These are phyloP conservation scores for Carettochelys insculpta DNA, from an alignment of 2,113 vertebrate genomes.

Conservation along the genomic window DNA sequence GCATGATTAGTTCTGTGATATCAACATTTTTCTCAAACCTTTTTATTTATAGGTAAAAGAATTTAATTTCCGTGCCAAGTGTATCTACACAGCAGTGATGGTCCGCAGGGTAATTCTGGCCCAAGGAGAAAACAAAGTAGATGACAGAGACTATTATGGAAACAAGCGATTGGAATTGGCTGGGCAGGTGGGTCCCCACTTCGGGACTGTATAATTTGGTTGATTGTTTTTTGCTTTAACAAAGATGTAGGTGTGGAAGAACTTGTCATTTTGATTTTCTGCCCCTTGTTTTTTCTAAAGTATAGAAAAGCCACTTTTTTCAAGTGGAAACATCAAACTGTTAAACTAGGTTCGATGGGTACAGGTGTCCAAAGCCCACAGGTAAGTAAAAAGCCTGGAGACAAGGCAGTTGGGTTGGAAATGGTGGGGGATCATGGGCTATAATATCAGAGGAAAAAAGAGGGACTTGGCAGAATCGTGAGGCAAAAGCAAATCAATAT, in stretches of 20 bases:
- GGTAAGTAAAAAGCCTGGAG: too few relatives aligned
- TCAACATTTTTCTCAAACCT: not conserved
- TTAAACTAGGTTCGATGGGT: too few relatives aligned
- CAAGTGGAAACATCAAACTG: too few relatives aligned
- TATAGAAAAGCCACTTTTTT: too few relatives aligned
- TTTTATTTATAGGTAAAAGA: slow-evolving; percentile 89
- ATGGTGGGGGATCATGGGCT: too few relatives aligned
- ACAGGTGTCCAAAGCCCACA: too few relatives aligned
- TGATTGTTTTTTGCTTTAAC: not conserved
- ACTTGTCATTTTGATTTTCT: not conserved
- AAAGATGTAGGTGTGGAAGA: not conserved
- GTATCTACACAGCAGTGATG: slow-evolving; percentile 98
- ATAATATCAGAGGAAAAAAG: too few relatives aligned
- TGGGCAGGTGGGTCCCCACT: slow-evolving; percentile 85
- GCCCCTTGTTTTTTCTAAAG: not conserved
- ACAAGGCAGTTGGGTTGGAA: too few relatives aligned
- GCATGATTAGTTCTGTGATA: not conserved
- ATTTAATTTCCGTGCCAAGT: slow-evolving; percentile 98
- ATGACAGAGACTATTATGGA: slow-evolving; percentile 98
- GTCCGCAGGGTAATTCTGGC: slow-evolving; percentile 96
- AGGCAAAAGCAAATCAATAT: too few relatives aligned
- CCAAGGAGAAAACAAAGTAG: slow-evolving; percentile 96
- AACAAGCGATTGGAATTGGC: slow-evolving; percentile 98
- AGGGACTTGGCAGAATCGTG: too few relatives aligned
- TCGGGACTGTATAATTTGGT: not conserved